Base-by-base conservation (phyloP, 92 coral and sea anemone genomes). In the Palythoa caribaeorum region DNA sequence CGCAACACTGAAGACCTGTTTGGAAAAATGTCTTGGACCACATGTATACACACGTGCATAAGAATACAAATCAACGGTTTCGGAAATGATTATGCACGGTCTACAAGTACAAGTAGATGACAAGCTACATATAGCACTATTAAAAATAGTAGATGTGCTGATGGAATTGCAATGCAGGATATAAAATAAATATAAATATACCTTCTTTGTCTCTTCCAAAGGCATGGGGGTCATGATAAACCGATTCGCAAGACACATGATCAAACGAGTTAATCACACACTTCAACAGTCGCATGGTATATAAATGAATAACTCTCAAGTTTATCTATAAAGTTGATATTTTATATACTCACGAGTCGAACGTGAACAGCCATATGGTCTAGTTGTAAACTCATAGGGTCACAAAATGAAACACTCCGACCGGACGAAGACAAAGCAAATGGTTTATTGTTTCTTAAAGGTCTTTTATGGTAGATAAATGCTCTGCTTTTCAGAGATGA, bases 41-140 rank as follows among this genome's bases (percentile, higher is more conserved):
- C 76, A 71, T 71, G 51, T 38, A 38, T 70, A 71, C 51, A 2
- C n/a, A 38, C 19, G 9, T 38, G 19, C 6, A 71, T 14, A 5
- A 14, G 19, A 11, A 2, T 14, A 38, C 76, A 38, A 21, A 66
- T 66, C 39, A 66, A 66, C 39, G 38, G 72, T 13, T 66, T 37
- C 38, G 39, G 72, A 66, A 66, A 66, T 21, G 72, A 66, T 66
- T 66, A 21, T 66, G 19, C 72, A 66, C 72, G 72, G 72, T 66
- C 39, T 66, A 66, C 72, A 66, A 66, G 72, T 66, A 66, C 15
- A 66, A 20, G 72, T 66, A 21, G 39, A 11, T 28, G 38, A 66
- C 71, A 66, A 66, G 72, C 38, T 66, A 66, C 38, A 66, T n/a
- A 66, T 66, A 66, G 15, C 72, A 20, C 39, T 66, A 66, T 66